Evolutionary conservation across 2,797 vertebrate genomes (phyloP).

Genomic region (Cetoscarus ocellatus): DNA sequence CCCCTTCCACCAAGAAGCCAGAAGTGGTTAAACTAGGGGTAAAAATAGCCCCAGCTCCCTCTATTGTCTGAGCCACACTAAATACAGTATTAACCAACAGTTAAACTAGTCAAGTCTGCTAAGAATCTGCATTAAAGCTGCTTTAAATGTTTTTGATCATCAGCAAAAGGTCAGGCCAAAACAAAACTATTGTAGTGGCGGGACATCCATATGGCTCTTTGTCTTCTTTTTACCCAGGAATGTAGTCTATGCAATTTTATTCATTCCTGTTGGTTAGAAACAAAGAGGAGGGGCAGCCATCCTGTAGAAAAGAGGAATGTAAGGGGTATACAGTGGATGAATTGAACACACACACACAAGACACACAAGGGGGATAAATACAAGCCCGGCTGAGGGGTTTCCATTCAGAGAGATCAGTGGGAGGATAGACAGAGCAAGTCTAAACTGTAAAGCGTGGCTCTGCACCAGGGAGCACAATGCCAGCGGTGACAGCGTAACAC

Average conservation of each 20-base stretch:
- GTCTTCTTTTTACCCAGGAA: conserved; percentile 47
- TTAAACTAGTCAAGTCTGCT: conserved; percentile 38
- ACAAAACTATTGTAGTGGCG: conserved; percentile 46
- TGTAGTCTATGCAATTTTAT: conserved; percentile 53
- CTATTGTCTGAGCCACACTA: conserved; percentile 48
- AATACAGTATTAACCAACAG: conserved; percentile 40
- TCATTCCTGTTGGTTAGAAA: conserved; percentile 52
- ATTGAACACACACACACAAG: conserved; percentile 1
- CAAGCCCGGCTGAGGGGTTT: conserved; percentile 53
- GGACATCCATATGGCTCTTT: conserved; percentile 45
- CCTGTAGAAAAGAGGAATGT: conserved; percentile 14
- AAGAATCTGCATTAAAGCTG: conserved; percentile 56
- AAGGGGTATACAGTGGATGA: conserved; percentile 34
- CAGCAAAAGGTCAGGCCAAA: conserved; percentile 36
- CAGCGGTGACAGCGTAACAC: conserved; percentile 57
- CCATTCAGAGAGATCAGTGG: conserved; percentile 63
- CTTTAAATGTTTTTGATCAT: conserved; percentile 46
- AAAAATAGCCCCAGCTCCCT: conserved; percentile 37
- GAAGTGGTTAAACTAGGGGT: conserved; percentile 35
- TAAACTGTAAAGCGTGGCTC: conserved; percentile 69
- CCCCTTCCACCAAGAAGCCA: conserved; percentile 19
- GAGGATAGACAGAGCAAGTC: conserved; percentile 56
- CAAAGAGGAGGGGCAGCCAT: conserved; percentile 42
- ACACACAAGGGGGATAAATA: conserved; percentile 46
- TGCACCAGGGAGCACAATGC: conserved; percentile 60